Evolutionary conservation across 2,113 vertebrate genomes (phyloP).

Genomic region (Aspiorhynchus laticeps): DNA sequence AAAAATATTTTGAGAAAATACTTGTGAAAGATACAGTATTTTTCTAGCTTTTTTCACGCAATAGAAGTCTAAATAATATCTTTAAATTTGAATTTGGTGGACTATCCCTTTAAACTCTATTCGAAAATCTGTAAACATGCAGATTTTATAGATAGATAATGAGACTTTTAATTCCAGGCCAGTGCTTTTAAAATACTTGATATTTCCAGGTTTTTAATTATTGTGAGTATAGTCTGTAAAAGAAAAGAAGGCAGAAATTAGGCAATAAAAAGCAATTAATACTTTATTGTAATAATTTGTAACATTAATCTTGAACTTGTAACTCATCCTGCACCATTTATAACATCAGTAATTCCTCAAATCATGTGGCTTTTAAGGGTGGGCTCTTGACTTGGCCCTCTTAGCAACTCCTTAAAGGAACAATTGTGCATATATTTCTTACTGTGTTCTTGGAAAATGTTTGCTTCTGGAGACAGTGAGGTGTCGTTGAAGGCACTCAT

Average conservation of each 20-base stretch:
- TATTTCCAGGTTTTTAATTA: background rate
- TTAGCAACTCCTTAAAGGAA: background rate
- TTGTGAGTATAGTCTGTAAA: background rate
- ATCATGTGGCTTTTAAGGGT: background rate
- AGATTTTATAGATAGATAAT: background rate
- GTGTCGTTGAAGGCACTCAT: slow-evolving; percentile 10
- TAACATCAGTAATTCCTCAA: background rate
- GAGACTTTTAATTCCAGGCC: background rate
- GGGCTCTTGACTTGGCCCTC: too few relatives aligned
- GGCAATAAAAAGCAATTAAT: background rate
- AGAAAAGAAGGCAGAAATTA: background rate
- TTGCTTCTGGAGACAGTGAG: slow-evolving; percentile 24
- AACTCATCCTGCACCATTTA: background rate
- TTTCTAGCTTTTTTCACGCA: too few relatives aligned
- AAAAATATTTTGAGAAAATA: too few relatives aligned
- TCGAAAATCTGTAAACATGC: background rate
- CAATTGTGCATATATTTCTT: background rate
- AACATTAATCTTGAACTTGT: background rate
- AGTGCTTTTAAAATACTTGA: slow-evolving; percentile 6
- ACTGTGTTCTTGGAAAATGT: background rate
- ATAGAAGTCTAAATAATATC: too few relatives aligned
- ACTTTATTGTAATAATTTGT: background rate
- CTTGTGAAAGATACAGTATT: too few relatives aligned
- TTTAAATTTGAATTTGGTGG: background rate
- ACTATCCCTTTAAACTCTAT: background rate